Evolutionary conservation across 2,888 invertebrate species (phyloP).

Genomic region (Drosophila anomalata): DNA sequence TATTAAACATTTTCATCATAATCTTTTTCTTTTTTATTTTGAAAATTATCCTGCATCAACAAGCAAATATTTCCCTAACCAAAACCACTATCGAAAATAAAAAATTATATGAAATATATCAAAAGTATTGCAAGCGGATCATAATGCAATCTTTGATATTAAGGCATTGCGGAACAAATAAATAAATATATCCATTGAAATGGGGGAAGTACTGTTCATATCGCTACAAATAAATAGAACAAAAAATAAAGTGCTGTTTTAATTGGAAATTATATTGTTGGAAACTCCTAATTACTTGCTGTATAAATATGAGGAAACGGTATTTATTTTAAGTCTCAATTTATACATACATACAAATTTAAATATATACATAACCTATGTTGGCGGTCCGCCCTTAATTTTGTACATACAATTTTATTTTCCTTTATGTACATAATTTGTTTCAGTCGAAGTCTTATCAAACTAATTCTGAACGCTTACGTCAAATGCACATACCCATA

Average conservation of each 20-base stretch:
- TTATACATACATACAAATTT: constrained; percentile 42
- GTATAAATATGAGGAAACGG: constrained; percentile 36
- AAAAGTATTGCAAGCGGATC: constrained; percentile 5
- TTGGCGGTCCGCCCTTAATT: constrained; percentile 37
- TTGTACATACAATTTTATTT: constrained; percentile 37
- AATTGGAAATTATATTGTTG: constrained; percentile 1
- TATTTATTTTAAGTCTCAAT: constrained; percentile 39
- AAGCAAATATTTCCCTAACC: neutral
- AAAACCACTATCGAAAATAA: neutral
- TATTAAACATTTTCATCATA: constrained; percentile 25
- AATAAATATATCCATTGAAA: neutral
- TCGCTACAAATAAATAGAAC: neutral
- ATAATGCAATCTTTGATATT: constrained; percentile 5
- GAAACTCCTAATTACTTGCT: constrained; percentile 16
- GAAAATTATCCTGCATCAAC: constrained; percentile 1
- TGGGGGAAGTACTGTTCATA: neutral
- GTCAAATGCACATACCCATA: constrained; percentile 42
- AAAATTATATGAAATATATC: neutral
- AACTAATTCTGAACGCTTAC: constrained; percentile 41
- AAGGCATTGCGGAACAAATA: constrained; percentile 5
- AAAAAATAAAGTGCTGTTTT: neutral
- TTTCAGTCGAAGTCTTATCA: constrained; percentile 41
- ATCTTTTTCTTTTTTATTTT: constrained; percentile 13
- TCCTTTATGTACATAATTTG: constrained; percentile 39
- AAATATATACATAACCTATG: constrained; percentile 42